Base-by-base conservation (phyloP, 2,888 invertebrate species). In the Metellina segmentata region DNA sequence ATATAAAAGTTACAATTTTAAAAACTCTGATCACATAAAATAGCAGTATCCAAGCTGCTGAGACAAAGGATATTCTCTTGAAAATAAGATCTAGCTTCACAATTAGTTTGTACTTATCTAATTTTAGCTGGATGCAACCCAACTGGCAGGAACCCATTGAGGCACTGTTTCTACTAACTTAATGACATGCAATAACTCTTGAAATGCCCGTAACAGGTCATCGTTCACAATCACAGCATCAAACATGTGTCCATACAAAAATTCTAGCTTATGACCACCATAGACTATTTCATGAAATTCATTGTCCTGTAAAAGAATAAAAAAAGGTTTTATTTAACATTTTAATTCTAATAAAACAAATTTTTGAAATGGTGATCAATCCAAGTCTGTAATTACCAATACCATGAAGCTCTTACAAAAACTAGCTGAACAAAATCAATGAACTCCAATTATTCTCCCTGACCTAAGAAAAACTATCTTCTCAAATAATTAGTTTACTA, bases 161-260 rank as follows among this genome's bases (percentile, higher is more conserved):
- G 99, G 98, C 94, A 99, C 98, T 0, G 97, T 97, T 95, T 99
- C 98, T 52, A 98, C 96, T 94, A 97, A 96, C 95, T 97, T 97
- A 61, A 97, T 97, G 77, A 97, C 96, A 94, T 97, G 96, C 89
- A 98, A 96, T 34, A 99, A 96, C 94, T 98, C 97, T 94, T 98
- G 97, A 94, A 99, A 97, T 34, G 99, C 98, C 91, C 96, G 96
- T 0, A 97, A 96, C 91, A 99, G 95, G 94, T 99, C 98, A 53
- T 97, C 98, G 94, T 99, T 99, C n/a, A 98, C 96, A 85, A 99
- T 97, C 94, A 97, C 97, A 94, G 97, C 97, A 95, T 99, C 99
- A 95, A 99, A 99, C 95, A 97, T 97, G 95, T 99, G 99, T 0
- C 98, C 97, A 95, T 98, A 99, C 77, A 98, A 96, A 94, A 97